phyloP scores from a whole-genome alignment of 2,888 invertebrate species.

The Deroplatys truncata region DNA sequence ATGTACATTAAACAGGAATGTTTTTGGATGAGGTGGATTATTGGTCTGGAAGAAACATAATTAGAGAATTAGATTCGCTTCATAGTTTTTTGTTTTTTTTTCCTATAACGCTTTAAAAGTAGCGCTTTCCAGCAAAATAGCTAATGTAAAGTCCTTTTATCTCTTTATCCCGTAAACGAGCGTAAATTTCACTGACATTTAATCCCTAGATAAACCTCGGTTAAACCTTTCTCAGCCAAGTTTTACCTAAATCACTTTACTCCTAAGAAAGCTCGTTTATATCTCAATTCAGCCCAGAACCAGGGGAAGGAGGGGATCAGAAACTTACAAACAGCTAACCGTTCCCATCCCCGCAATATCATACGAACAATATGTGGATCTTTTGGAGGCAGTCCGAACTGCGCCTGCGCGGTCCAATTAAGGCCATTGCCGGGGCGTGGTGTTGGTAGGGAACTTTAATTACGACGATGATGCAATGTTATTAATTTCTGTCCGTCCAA shows the following conservation, averaged over 20 bases:
- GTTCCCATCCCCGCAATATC: not conserved
- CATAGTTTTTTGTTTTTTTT: too few relatives aligned
- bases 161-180: too few relatives aligned
- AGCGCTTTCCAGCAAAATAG: too few relatives aligned
- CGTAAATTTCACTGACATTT: too few relatives aligned
- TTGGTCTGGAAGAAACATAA: too few relatives aligned
- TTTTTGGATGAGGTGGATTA: too few relatives aligned
- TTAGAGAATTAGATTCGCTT: too few relatives aligned
- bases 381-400: not conserved
- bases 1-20: too few relatives aligned
- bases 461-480: constrained; percentile 1
- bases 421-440: not conserved
- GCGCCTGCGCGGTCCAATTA: not conserved
- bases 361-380: not conserved
- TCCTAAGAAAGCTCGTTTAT: not conserved
- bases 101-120: too few relatives aligned
- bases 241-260: not conserved
- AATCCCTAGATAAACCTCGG: too few relatives aligned
- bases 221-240: too few relatives aligned
- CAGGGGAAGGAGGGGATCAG: not conserved
- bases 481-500: constrained; percentile 1
- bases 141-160: too few relatives aligned
- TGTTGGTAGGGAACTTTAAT: not conserved
- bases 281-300: not conserved
- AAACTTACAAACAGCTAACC: not conserved